These are phyloP conservation scores for Ahaetulla prasina DNA, from an alignment of 2,113 vertebrate genomes.

Conservation along the genomic window DNA sequence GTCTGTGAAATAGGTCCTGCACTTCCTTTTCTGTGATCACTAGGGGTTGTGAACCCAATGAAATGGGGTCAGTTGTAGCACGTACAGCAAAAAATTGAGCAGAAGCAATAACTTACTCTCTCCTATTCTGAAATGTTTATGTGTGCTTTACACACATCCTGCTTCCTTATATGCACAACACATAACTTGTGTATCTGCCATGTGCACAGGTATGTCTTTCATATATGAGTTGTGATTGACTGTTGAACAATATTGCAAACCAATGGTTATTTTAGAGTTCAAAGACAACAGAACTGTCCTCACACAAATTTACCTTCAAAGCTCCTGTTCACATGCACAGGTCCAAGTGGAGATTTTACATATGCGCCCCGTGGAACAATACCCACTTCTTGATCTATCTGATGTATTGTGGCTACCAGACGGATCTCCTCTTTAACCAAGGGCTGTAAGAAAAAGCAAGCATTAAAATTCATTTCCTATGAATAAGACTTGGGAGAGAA, in stretches of 20 bases:
- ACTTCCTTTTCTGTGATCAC: too few relatives aligned
- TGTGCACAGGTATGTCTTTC: neutral
- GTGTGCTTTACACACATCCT: neutral
- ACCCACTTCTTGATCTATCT: slow-evolving; percentile 82
- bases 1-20: too few relatives aligned
- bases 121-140: slow-evolving; percentile 14
- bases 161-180: neutral
- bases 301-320: slow-evolving; percentile 80
- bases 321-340: slow-evolving; percentile 78
- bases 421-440: slow-evolving; percentile 83
- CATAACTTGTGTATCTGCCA: neutral
- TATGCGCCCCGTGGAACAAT: slow-evolving; percentile 84
- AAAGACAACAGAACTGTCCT: slow-evolving; percentile 19
- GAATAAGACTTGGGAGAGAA: slow-evolving; percentile 23
- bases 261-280: slow-evolving; percentile 20
- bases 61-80: too few relatives aligned
- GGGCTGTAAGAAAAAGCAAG: slow-evolving; percentile 33
- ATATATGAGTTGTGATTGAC: neutral
- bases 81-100: neutral
- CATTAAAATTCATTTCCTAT: slow-evolving; percentile 16
- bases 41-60: too few relatives aligned
- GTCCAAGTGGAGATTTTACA: slow-evolving; percentile 76
- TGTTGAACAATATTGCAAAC: neutral
- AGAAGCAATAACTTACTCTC: neutral
- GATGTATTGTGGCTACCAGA: slow-evolving; percentile 75